Percentiles rank a stretch among this genome's conserved stretches.
phyloP scores from a whole-genome alignment of 1,140 invertebrate species.

The Drosophila lacertosa region DNA sequence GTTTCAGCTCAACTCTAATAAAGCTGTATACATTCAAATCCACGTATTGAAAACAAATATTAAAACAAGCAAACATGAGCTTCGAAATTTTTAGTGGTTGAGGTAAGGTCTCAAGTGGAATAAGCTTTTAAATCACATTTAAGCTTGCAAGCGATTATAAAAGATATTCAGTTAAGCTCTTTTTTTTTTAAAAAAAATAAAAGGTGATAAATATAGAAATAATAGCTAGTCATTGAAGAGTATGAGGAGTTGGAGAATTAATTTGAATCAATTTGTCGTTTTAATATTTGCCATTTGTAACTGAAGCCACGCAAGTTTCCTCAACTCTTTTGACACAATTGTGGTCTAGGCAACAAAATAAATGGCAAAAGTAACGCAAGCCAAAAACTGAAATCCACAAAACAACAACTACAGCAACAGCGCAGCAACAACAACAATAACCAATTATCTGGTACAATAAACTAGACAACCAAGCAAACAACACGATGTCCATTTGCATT shows the following conservation, averaged over 20 bases:
- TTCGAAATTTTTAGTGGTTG: no score
- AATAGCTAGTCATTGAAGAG: neutral
- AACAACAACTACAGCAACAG: neutral
- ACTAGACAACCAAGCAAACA: constrained; percentile 26
- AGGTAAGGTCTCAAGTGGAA: constrained; percentile 7
- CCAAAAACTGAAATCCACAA: constrained; percentile 14
- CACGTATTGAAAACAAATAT: constrained; percentile 6
- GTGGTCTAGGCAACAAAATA: constrained; percentile 2
- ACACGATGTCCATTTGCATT: constrained; percentile 41
- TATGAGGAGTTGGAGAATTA: neutral
- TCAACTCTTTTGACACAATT: constrained; percentile 15
- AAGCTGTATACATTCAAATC: constrained; percentile 38
- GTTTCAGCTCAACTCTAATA: constrained; percentile 11
- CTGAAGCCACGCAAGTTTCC: neutral
- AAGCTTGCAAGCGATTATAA: no score
- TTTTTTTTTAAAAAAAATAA: no score
- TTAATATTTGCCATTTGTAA: constrained; percentile 4
- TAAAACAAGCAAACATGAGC: no score
- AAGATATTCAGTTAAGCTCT: no score
- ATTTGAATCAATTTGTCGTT: constrained; percentile 2
- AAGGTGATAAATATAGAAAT: neutral
- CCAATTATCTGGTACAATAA: constrained; percentile 31
- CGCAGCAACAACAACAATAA: neutral
- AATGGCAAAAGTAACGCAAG: constrained; percentile 17
- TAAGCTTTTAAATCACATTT: no score